Percentiles rank a stretch among this genome's conserved stretches.
Evolutionary conservation across 2,888 invertebrate species (phyloP).

Genomic region (Aelia acuminata): DNA sequence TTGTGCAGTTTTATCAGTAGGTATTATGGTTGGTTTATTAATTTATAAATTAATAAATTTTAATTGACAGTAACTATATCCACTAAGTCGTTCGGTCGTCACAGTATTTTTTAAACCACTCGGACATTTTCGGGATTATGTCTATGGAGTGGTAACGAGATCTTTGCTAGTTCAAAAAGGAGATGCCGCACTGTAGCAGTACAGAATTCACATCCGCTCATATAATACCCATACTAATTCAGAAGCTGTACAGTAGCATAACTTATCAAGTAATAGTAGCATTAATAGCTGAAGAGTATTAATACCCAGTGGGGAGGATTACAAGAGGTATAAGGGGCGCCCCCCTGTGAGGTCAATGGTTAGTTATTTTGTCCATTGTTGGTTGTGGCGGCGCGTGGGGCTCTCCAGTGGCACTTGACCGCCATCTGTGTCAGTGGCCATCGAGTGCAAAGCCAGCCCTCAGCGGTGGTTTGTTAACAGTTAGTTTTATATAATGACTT

Average conservation of each 20-base stretch:
- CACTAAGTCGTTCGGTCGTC: too few species aligned
- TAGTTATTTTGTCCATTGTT: slow-evolving; percentile 25
- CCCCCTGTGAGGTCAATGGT: slow-evolving; percentile 32
- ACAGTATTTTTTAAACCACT: too few species aligned
- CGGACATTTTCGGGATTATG: too few species aligned
- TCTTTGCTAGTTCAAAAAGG: too few species aligned
- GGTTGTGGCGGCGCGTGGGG: slow-evolving; percentile 33
- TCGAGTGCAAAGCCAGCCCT: not conserved
- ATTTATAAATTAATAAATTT: too few species aligned
- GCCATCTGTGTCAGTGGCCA: slow-evolving; percentile 19
- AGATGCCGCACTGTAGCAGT: too few species aligned
- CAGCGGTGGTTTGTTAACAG: slow-evolving; percentile 18
- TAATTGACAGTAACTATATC: too few species aligned
- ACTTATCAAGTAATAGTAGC: slow-evolving; percentile 38
- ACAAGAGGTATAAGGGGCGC: slow-evolving; percentile 38
- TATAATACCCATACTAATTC: not conserved
- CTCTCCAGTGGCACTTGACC: slow-evolving; percentile 29
- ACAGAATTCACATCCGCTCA: not conserved
- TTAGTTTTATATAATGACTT: slow-evolving; percentile 27
- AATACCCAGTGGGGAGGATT: slow-evolving; percentile 6
- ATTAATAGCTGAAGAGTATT: slow-evolving; percentile 31
- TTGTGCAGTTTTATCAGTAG: too few species aligned
- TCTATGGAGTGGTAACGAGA: too few species aligned
- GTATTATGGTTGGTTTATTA: too few species aligned
- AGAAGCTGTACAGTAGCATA: not conserved